These are phyloP conservation scores for Antennarius striatus DNA, from an alignment of 2,113 vertebrate genomes.

Conservation along the genomic window DNA sequence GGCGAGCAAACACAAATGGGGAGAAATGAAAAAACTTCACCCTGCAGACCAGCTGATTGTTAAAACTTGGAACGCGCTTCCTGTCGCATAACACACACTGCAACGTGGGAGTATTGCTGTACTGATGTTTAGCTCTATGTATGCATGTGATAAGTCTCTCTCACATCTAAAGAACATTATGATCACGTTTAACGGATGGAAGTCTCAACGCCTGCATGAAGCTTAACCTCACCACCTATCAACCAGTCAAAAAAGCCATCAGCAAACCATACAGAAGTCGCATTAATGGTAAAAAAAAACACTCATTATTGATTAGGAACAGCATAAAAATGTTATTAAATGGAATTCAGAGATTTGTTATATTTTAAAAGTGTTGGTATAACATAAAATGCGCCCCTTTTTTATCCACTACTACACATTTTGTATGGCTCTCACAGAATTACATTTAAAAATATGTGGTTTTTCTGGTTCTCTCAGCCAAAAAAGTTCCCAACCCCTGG, in stretches of 20 bases:
- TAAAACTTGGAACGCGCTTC: conserved; percentile 8
- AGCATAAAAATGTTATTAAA: neutral
- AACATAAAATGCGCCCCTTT: too few relatives aligned
- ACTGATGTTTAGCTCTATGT: neutral
- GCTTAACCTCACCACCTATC: conserved; percentile 33
- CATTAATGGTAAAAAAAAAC: conserved; percentile 15
- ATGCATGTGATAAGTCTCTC: conserved; percentile 22
- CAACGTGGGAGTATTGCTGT: too few relatives aligned
- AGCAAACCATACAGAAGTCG: too few relatives aligned
- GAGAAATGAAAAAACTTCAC: conserved; percentile 39
- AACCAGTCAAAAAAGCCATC: conserved; percentile 13
- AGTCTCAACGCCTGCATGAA: conserved; percentile 35
- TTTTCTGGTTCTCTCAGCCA: too few relatives aligned
- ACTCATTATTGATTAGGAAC: neutral
- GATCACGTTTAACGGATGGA: conserved; percentile 25
- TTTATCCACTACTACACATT: too few relatives aligned
- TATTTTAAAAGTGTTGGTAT: too few relatives aligned
- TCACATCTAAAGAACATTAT: conserved; percentile 27
- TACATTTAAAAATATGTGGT: too few relatives aligned
- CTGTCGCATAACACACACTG: too few relatives aligned
- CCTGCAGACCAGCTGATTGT: conserved; percentile 32
- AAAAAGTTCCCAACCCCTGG: too few relatives aligned
- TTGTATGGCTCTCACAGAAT: too few relatives aligned
- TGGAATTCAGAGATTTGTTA: too few relatives aligned
- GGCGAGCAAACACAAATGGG: conserved; percentile 23